Base-by-base conservation (phyloP, 2,113 vertebrate species). In the Nipponia nippon region DNA sequence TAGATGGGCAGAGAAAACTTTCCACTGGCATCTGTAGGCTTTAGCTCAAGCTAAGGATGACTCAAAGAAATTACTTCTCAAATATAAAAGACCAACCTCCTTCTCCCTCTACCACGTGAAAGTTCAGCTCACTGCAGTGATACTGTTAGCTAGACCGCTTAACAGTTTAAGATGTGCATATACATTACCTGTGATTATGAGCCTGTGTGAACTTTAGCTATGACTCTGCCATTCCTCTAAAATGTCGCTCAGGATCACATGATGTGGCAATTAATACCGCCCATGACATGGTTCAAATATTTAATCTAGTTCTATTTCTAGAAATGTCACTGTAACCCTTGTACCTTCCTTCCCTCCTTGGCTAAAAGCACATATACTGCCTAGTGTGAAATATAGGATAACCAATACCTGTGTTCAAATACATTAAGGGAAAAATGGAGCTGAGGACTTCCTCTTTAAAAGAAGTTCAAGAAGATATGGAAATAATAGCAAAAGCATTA, bases 161-260 rank as follows among this genome's bases (percentile, higher is more conserved):
- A 61, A 27, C 12, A 18, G 67, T 77, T 71, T 73, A 16, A 55
- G 78, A 19, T 0, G 3, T 30, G 34, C 3, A 3, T 84, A 29
- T 56, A 53, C 40, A 6, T 44, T 65, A 44, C 46, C 30, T 10
- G 42, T 34, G 73, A 9, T 2, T 36, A 56, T 66, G 14, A 70
- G 87, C 56, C 59, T 9, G 3, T 29, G 30, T 83, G 87, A 95
- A 91, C 93, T 72, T 95, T 16, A 90, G 95, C 95, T 83, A 14
- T 26, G 66, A 29, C 83, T 77, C 91, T 91, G 89, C 98, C 97
- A 97, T 96, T 96, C 72, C 91, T 95, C 93, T 93, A 89, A 98
- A 97, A 98, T 98, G 98, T 97, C 97, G 95, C 69, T 63, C 70
- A 84, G 82, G 29, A 91, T 97, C 97, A 96, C 77, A 71, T 89